phyloP scores from a whole-genome alignment of 2,797 vertebrate genomes.

The Paguma larvata region DNA sequence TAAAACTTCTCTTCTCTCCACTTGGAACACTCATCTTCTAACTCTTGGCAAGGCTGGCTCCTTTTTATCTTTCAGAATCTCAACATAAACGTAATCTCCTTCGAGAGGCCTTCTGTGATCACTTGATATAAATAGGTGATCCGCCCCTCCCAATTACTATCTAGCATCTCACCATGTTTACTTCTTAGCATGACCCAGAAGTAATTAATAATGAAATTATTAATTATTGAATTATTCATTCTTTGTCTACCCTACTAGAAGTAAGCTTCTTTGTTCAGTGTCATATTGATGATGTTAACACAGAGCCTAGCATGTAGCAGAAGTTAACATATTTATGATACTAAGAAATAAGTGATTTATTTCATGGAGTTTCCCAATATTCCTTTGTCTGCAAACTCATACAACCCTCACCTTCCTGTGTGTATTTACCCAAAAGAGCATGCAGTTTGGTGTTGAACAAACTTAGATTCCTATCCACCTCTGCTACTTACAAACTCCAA shows the following conservation, averaged over 20 bases:
- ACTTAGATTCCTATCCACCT: not conserved
- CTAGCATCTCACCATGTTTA: not conserved
- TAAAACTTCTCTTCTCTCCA: not conserved
- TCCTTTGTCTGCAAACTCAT: not conserved
- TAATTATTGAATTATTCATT: not conserved
- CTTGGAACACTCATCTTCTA: not conserved
- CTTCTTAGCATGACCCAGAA: not conserved
- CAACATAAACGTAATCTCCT: not conserved
- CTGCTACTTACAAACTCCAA: not conserved
- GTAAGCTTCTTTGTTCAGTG: not conserved
- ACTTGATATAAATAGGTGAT: not conserved
- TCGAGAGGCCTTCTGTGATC: not conserved
- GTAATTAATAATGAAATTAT: not conserved
- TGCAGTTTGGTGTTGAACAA: not conserved
- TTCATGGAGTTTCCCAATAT: not conserved
- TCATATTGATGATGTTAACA: not conserved
- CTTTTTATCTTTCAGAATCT: not conserved
- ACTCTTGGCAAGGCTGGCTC: not conserved
- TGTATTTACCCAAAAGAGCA: constrained; percentile 6
- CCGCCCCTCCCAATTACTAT: not conserved
- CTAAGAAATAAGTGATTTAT: not conserved
- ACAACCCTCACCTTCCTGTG: not conserved
- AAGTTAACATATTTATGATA: not conserved
- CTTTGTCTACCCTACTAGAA: not conserved
- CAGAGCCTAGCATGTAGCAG: not conserved